Percentiles rank a stretch among this genome's conserved stretches.
Conservation (phyloP, 2,888 invertebrate genomes). For the Eurytoma adleriae region DNA sequence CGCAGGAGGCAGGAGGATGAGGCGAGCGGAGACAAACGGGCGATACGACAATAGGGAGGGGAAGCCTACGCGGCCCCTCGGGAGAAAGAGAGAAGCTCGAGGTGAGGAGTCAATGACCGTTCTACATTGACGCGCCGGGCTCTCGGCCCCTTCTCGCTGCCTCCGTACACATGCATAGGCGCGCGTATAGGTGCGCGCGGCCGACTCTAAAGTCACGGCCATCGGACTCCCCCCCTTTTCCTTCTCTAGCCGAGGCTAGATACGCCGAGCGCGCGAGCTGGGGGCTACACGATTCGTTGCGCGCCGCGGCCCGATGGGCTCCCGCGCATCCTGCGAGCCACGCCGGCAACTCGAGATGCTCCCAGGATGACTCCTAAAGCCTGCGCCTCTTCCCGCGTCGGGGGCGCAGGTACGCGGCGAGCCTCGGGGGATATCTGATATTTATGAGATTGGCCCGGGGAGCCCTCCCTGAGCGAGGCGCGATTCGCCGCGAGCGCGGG, state of each 20-base stretch:
- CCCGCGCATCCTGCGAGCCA: neutral
- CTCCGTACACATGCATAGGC: neutral
- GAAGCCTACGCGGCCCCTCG: neutral
- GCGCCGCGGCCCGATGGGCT: constrained; percentile 24
- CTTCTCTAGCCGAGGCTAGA: no score
- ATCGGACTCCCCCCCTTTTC: neutral
- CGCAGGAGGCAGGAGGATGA: constrained; percentile 28
- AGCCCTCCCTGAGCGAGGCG: constrained; percentile 60
- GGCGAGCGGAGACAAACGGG: neutral
- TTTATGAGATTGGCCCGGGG: no score
- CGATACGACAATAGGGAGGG: constrained; percentile 32
- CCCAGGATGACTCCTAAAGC: constrained; percentile 9
- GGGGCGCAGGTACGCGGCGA: constrained; percentile 38
- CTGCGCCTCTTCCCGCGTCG: constrained; percentile 64
- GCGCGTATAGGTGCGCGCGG: no score
- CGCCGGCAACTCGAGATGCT: constrained; percentile 25
- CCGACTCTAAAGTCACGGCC: constrained; percentile 12
- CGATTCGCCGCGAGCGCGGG: constrained; percentile 72
- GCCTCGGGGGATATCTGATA: constrained; percentile 38
- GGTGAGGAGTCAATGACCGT: constrained; percentile 74
- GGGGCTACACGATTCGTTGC: no score
- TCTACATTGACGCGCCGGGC: constrained; percentile 76
- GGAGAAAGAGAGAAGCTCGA: constrained; percentile 31
- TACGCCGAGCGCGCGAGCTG: no score
- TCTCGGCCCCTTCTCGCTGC: constrained; percentile 35